Evolutionary conservation across 2,888 invertebrate genomes (phyloP).

Genomic region (Abscondita cerata): DNA sequence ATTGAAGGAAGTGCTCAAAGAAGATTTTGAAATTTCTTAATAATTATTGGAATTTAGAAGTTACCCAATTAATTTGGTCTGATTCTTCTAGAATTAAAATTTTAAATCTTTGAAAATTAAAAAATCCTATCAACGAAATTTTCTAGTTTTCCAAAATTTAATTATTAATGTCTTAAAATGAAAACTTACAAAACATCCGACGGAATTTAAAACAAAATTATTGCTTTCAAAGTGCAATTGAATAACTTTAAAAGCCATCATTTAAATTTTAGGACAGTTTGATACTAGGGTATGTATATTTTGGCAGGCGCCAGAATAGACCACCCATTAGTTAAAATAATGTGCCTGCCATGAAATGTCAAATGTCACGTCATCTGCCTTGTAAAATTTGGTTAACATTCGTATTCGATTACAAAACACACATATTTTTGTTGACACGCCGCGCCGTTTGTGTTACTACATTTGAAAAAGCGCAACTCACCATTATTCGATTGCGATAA

Average conservation of each 20-base stretch:
- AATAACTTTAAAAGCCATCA: background rate
- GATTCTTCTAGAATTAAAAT: too few relatives aligned
- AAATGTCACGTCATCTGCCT: conserved; percentile 46
- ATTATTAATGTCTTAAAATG: conserved; percentile 11
- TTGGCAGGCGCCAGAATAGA: conserved; percentile 40
- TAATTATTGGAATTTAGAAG: too few relatives aligned
- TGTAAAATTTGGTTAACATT: conserved; percentile 40
- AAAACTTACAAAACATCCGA: background rate
- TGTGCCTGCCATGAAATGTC: conserved; percentile 46
- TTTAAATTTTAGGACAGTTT: conserved; percentile 13
- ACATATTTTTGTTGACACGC: conserved; percentile 45
- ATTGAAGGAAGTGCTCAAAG: too few relatives aligned
- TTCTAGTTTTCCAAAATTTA: too few relatives aligned
- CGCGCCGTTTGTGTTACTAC: conserved; percentile 32
- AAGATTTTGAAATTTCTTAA: too few relatives aligned
- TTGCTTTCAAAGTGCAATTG: background rate
- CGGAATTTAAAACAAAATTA: background rate
- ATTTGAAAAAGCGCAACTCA: conserved; percentile 31
- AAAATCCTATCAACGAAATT: too few relatives aligned
- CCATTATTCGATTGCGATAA: conserved; percentile 53
- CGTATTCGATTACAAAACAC: conserved; percentile 38
- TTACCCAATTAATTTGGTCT: too few relatives aligned
- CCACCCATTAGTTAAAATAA: conserved; percentile 43
- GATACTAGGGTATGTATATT: conserved; percentile 34
- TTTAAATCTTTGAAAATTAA: too few relatives aligned